Evolutionary conservation across 2,113 vertebrate species (phyloP).

Genomic region (Hemiscyllium ocellatum): DNA sequence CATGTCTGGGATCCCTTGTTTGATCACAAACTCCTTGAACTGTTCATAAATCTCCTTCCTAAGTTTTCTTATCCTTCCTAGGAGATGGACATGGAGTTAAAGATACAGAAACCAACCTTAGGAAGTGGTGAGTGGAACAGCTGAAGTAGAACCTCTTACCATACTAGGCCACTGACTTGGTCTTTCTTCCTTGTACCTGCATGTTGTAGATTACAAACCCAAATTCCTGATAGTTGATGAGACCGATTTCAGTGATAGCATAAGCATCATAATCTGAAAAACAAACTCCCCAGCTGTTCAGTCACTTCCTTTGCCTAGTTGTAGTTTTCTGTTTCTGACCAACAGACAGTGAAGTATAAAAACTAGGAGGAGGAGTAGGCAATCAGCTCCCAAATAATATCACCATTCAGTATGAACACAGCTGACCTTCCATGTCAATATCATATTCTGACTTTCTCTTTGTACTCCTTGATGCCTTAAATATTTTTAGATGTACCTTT

Average conservation of each 20-base stretch:
- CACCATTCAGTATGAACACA: too few species aligned
- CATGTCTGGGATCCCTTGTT: slow-evolving; percentile 60
- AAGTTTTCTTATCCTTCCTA: slow-evolving; percentile 67
- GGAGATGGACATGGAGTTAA: neutral
- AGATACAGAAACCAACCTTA: neutral
- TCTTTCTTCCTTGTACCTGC: neutral
- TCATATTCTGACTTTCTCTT: too few species aligned
- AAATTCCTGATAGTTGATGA: neutral
- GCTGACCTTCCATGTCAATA: too few species aligned
- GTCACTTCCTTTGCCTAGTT: neutral
- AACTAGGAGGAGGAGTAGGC: too few species aligned
- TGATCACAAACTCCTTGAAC: slow-evolving; percentile 64
- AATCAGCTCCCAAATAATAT: too few species aligned
- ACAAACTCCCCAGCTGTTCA: neutral
- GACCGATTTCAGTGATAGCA: neutral
- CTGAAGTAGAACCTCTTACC: slow-evolving; percentile 51
- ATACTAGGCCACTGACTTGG: neutral
- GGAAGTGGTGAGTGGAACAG: neutral
- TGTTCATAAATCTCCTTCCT: slow-evolving; percentile 59
- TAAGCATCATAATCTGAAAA: neutral
- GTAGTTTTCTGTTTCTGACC: too few species aligned
- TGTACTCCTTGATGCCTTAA: too few species aligned
- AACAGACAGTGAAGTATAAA: too few species aligned
- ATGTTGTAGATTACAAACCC: neutral
- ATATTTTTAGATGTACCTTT: too few species aligned